Evolutionary conservation across 2,888 invertebrate genomes (phyloP).

Genomic region (Eupithecia exiguata): DNA sequence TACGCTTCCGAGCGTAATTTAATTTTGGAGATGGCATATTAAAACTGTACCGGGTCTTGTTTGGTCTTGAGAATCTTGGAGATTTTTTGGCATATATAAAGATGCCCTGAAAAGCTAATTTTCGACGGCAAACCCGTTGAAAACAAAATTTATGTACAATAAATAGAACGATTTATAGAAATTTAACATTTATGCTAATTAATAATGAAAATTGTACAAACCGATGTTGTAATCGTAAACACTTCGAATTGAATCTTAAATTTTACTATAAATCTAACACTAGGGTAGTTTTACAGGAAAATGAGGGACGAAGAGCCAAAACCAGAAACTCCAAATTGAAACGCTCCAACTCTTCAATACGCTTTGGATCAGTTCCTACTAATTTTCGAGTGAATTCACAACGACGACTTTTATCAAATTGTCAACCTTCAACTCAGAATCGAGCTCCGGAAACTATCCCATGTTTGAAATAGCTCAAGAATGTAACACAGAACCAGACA

Average conservation of each 20-base stretch:
- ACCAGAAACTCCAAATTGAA: not conserved
- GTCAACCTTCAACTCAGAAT: not conserved
- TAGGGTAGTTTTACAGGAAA: not conserved
- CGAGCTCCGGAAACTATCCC: not conserved
- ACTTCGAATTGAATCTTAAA: no score
- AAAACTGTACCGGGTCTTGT: slow-evolving; percentile 15
- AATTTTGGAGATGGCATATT: slow-evolving; percentile 20
- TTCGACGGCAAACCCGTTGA: no score
- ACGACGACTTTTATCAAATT: not conserved
- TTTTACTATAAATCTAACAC: no score
- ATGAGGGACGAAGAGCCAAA: not conserved
- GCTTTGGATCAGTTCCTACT: not conserved
- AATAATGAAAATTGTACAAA: no score
- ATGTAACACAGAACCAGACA: not conserved
- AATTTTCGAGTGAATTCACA: not conserved
- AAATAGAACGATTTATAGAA: not conserved
- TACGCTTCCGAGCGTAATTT: slow-evolving; percentile 23
- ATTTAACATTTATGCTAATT: not conserved
- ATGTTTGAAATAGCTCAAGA: not conserved
- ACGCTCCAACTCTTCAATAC: not conserved
- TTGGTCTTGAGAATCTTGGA: not conserved
- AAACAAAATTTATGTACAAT: no score
- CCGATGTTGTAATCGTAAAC: no score
- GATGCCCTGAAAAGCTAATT: not conserved
- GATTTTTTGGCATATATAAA: not conserved